These are phyloP conservation scores for Podarcis raffonei DNA, from an alignment of 2,113 vertebrate genomes.

Conservation along the genomic window DNA sequence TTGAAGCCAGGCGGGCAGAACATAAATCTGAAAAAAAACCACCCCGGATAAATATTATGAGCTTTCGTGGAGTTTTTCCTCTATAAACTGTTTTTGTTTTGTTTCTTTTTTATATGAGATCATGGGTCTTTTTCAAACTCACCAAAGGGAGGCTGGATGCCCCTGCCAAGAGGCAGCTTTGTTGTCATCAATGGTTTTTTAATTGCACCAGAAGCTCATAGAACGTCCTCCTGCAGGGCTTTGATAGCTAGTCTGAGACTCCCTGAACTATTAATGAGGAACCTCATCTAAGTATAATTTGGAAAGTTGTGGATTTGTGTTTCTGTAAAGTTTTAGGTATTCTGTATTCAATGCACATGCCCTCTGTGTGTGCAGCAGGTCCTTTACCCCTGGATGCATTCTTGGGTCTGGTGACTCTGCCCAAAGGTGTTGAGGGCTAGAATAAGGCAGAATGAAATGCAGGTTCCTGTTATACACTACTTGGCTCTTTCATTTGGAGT, in stretches of 20 bases:
- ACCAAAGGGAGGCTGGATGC: background rate
- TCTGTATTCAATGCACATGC: background rate
- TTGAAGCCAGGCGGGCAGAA: background rate
- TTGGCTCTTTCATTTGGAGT: background rate
- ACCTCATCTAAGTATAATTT: background rate
- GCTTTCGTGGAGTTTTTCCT: background rate
- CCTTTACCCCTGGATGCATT: background rate
- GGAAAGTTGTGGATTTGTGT: background rate
- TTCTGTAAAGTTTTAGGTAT: background rate
- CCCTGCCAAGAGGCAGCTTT: background rate
- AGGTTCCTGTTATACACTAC: background rate
- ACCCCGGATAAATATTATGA: too few relatives aligned
- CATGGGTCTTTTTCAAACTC: background rate
- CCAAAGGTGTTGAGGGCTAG: background rate
- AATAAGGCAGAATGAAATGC: background rate
- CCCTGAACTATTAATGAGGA: background rate
- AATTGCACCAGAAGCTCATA: background rate
- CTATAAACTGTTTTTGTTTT: too few relatives aligned
- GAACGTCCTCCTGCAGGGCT: background rate
- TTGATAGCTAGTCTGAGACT: background rate
- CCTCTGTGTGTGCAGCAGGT: background rate
- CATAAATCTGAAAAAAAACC: background rate
- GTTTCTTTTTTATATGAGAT: background rate
- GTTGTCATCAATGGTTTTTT: background rate
- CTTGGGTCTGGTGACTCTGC: background rate